Conservation (phyloP, 2,113 vertebrate genomes). For the Perca fluviatilis region DNA sequence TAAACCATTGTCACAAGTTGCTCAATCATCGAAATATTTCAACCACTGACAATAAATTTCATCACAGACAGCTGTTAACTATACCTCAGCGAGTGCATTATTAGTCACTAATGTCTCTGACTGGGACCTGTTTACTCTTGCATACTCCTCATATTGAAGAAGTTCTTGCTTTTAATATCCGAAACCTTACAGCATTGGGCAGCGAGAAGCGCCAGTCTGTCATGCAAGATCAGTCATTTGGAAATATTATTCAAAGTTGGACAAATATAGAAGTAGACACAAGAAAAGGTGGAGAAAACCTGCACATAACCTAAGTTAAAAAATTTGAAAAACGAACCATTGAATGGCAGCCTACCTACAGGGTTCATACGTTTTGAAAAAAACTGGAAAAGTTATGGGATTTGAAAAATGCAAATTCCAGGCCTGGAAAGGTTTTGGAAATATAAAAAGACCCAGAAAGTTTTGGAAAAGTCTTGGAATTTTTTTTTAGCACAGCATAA, state of each 20-base stretch:
- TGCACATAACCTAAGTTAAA: not conserved
- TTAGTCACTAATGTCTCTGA: not conserved
- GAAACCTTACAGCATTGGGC: not conserved
- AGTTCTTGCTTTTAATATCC: not conserved
- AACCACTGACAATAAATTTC: not conserved
- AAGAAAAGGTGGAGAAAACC: not conserved
- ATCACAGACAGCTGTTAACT: not conserved
- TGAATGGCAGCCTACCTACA: not conserved
- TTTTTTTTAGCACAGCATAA: no score
- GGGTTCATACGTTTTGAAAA: no score
- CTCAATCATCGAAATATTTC: constrained; percentile 29
- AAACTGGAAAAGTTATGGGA: no score
- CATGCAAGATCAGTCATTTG: not conserved
- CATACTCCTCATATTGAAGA: no score
- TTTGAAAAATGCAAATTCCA: no score
- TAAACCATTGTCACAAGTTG: constrained; percentile 21
- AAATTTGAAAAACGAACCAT: not conserved
- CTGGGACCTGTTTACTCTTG: not conserved
- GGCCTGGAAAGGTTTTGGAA: no score
- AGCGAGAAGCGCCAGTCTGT: not conserved
- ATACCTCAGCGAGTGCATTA: not conserved
- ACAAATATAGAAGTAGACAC: not conserved
- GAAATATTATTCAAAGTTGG: not conserved
- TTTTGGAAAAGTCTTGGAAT: no score
- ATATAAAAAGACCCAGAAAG: no score